phyloP scores from a whole-genome alignment of 2,113 vertebrate genomes.

The Vulpes vulpes region DNA sequence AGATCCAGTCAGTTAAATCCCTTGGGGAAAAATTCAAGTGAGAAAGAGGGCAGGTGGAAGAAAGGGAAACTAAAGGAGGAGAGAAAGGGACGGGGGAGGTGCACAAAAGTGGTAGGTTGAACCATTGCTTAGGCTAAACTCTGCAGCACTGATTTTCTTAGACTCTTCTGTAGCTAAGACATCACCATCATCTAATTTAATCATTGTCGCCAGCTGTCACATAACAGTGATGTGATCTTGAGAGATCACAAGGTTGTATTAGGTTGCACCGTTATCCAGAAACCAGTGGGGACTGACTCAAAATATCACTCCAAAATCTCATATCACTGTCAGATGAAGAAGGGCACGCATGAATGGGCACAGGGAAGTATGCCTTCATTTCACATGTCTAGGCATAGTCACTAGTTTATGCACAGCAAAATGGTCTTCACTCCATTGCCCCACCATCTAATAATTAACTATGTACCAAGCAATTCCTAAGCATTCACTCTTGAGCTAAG shows the following conservation, averaged over 20 bases:
- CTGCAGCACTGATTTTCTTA: neutral
- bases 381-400: neutral
- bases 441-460: neutral
- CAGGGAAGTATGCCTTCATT: neutral
- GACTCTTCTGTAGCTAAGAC: neutral
- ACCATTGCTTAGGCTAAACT: neutral
- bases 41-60: neutral
- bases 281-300: neutral
- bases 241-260: neutral
- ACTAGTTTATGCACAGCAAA: neutral
- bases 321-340: neutral
- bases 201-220: neutral
- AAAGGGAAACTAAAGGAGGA: neutral
- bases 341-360: neutral
- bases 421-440: fast-evolving
- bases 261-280: neutral
- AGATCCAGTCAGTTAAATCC: neutral
- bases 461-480: neutral
- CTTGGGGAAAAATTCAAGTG: neutral
- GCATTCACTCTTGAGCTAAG: neutral
- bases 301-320: neutral
- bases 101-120: neutral
- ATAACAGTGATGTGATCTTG: neutral
- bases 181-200: neutral
- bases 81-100: neutral